Percentiles rank a stretch among this genome's conserved stretches.
Conservation (phyloP, 2,797 vertebrate genomes). For the Phoebastria nigripes region DNA sequence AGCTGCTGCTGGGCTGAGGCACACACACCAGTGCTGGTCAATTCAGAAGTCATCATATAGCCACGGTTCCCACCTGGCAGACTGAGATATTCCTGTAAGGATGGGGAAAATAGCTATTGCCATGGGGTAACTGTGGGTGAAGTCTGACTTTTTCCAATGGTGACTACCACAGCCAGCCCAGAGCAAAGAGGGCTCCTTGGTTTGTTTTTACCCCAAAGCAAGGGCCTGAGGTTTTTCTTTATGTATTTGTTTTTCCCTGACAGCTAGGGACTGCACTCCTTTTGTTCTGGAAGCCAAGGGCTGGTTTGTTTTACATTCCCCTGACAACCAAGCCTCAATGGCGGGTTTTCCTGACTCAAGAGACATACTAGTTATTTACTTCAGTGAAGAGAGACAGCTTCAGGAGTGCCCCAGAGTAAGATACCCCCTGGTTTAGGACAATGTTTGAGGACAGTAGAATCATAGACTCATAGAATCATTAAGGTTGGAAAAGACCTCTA, state of each 20-base stretch:
- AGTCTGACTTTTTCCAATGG: background rate
- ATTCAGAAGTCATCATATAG: background rate
- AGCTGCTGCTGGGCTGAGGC: background rate
- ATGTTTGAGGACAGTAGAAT: background rate
- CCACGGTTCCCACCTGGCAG: background rate
- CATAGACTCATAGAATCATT: too few species aligned
- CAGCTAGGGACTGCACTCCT: background rate
- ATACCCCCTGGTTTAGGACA: background rate
- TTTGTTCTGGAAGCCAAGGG: background rate
- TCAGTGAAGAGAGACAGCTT: background rate
- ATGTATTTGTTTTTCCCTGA: background rate
- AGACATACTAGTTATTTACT: background rate
- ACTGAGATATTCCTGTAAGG: background rate
- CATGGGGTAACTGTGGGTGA: background rate
- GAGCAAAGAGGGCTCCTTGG: background rate
- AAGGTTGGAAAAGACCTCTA: too few species aligned
- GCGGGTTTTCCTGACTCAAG: background rate
- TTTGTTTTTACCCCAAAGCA: background rate
- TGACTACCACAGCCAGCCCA: background rate
- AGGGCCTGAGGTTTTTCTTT: background rate
- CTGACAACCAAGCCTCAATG: background rate
- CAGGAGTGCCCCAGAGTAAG: background rate
- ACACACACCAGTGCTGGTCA: background rate
- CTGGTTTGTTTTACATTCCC: background rate
- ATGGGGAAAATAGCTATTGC: background rate